These are phyloP conservation scores for Cetoscarus ocellatus DNA, from an alignment of 2,797 vertebrate genomes.

Conservation along the genomic window DNA sequence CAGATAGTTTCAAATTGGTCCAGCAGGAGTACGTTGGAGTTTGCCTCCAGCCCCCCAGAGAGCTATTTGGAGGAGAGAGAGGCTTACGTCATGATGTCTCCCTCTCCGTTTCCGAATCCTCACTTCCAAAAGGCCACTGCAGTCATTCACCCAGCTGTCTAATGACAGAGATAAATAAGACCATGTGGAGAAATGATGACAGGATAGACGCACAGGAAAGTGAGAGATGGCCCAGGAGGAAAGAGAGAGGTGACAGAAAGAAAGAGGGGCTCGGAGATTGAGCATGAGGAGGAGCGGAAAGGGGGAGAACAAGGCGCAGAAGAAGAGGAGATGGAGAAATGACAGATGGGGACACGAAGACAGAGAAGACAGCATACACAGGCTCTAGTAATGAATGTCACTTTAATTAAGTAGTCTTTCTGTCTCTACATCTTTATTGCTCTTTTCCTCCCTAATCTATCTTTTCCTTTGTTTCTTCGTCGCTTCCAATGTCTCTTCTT, in stretches of 20 bases:
- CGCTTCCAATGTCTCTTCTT: conserved; percentile 26
- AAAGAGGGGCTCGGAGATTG: conserved; percentile 3
- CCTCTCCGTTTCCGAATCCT: conserved; percentile 22
- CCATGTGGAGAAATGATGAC: conserved; percentile 11
- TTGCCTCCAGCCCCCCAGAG: conserved; percentile 32
- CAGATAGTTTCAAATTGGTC: conserved; percentile 42
- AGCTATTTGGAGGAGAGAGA: conserved; percentile 29
- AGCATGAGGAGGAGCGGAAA: conserved; percentile 6
- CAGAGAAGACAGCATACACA: conserved; percentile 32
- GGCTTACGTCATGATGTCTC: conserved; percentile 23
- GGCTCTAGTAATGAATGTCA: conserved; percentile 46
- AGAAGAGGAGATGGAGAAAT: conserved; percentile 32
- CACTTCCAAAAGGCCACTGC: conserved; percentile 32
- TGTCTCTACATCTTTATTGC: conserved; percentile 26
- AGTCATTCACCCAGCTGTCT: conserved; percentile 42
- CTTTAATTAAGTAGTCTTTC: conserved; percentile 54
- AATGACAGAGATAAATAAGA: conserved; percentile 55
- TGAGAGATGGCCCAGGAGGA: conserved; percentile 28
- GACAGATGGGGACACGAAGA: conserved; percentile 36
- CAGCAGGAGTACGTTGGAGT: conserved; percentile 40
- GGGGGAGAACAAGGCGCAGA: not conserved
- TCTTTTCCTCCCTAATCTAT: conserved; percentile 37
- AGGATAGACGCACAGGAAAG: conserved; percentile 7
- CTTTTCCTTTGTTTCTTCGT: conserved; percentile 33
- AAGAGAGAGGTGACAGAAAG: conserved; percentile 17